Conservation (phyloP, 2,888 invertebrate genomes). For the Nebria brevicollis region DNA sequence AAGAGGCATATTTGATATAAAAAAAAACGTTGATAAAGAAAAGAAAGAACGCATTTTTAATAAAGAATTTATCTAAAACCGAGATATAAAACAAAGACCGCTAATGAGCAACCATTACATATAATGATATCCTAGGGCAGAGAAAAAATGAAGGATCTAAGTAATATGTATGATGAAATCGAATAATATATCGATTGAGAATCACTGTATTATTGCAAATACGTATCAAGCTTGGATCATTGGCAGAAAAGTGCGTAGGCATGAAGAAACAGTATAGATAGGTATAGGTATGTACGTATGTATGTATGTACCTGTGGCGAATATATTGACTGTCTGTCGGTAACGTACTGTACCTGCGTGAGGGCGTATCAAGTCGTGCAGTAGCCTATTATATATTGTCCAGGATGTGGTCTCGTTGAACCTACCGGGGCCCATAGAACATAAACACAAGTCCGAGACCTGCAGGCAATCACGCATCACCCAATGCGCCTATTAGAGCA, state of each 20-base stretch:
- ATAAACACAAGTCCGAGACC: background rate
- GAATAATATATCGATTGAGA: background rate
- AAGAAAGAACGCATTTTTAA: no score
- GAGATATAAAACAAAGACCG: no score
- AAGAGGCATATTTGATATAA: no score
- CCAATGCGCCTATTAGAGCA: conserved; percentile 18
- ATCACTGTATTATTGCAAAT: background rate
- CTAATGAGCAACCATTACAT: no score
- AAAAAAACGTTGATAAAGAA: no score
- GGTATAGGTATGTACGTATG: no score
- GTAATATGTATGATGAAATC: no score
- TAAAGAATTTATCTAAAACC: no score
- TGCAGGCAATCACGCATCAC: conserved; percentile 11
- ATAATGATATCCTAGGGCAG: no score
- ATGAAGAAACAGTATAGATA: background rate
- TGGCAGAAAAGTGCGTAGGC: conserved; percentile 17
- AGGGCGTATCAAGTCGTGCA: conserved; percentile 18
- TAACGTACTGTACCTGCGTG: conserved; percentile 12
- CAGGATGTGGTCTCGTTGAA: conserved; percentile 12
- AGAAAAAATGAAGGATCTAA: no score
- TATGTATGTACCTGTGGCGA: background rate
- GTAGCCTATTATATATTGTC: conserved; percentile 23
- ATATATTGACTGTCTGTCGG: conserved; percentile 15
- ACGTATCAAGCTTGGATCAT: background rate
- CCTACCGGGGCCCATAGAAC: conserved; percentile 11